These are phyloP conservation scores for Pachliopta kotzebuea DNA, from an alignment of 2,888 invertebrate species.

Conservation along the genomic window DNA sequence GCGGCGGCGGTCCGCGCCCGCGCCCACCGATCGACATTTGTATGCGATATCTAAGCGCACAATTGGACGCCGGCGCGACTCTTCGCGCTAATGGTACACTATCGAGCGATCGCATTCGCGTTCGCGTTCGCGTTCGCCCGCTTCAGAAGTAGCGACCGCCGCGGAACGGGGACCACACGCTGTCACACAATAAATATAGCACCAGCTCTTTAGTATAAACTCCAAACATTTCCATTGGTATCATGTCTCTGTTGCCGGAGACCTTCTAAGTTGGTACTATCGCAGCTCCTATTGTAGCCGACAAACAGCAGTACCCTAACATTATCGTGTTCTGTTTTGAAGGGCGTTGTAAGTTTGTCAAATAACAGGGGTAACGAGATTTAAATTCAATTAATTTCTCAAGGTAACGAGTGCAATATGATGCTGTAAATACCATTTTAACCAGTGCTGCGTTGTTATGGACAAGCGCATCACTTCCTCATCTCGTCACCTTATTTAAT, in stretches of 20 bases:
- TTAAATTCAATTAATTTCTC: too few species aligned
- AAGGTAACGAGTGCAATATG: too few species aligned
- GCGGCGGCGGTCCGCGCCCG: constrained; percentile 43
- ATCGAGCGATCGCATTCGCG: constrained; percentile 65
- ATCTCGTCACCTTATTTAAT: too few species aligned
- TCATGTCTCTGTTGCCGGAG: background rate
- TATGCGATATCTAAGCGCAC: constrained; percentile 79
- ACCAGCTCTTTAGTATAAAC: constrained; percentile 12
- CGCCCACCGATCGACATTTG: constrained; percentile 72
- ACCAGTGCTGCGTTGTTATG: too few species aligned
- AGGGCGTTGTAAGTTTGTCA: too few species aligned
- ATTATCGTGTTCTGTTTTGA: too few species aligned
- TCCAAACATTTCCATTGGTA: background rate
- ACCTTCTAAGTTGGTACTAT: too few species aligned
- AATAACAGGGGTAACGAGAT: too few species aligned
- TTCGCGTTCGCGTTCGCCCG: constrained; percentile 41
- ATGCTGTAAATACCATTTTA: too few species aligned
- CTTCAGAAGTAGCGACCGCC: constrained; percentile 74
- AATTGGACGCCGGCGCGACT: constrained; percentile 79
- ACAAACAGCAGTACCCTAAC: too few species aligned
- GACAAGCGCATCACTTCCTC: too few species aligned
- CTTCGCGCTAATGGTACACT: constrained; percentile 80
- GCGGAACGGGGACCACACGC: constrained; percentile 67
- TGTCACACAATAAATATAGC: constrained; percentile 61
- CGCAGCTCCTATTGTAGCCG: too few species aligned